Base-by-base conservation (phyloP, 1,140 invertebrate species). In the Caerostris extrusa region DNA sequence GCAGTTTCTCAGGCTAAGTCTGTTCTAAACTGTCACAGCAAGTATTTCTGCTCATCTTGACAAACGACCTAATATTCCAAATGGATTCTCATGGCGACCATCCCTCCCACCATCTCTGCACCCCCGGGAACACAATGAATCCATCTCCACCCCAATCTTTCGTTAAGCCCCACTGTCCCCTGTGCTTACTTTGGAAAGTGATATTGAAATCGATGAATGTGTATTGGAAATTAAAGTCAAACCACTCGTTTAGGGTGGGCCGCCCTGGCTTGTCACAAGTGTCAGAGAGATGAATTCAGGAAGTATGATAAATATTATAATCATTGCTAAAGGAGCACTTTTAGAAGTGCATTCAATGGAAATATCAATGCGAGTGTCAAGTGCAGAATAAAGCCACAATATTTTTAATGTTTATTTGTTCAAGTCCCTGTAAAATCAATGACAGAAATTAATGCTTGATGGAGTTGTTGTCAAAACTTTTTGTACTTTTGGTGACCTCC, bases 61-160 rank as follows among this genome's bases (percentile, higher is more conserved):
- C 71, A 77, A 77, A 77, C 71, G 71, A 77, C 71, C 71, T 77
- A 77, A 77, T 77, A 77, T 77, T 77, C 71, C 71, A 77, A 77
- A 77, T 77, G 71, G 71, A 77, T 77, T 77, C 71, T 77, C 8
- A 12, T 12, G 71, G 71, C 34, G 71, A 77, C 34, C 34, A 5
- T 77, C 19, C 34, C 3, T 50, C 34, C n/a, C 34, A 5, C 34
- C 71, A 34, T 77, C 71, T 77, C 8, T 34, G 34, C 71, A 34
- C 71, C 71, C 71, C 10, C 6, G 71, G 71, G 71, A 77, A 50
- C 71, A 77, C 71, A 77, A 77, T 77, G 71, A 77, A 77, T 77
- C 71, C 10, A 50, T 77, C 50, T 50, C n/a, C 50, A 77, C 71
- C 71, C 71, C 34, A 12, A 50, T 77, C 19, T 77, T 77, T 77